These are phyloP conservation scores for Rhynchotus rufescens DNA, from an alignment of 2,797 vertebrate species.

Conservation along the genomic window DNA sequence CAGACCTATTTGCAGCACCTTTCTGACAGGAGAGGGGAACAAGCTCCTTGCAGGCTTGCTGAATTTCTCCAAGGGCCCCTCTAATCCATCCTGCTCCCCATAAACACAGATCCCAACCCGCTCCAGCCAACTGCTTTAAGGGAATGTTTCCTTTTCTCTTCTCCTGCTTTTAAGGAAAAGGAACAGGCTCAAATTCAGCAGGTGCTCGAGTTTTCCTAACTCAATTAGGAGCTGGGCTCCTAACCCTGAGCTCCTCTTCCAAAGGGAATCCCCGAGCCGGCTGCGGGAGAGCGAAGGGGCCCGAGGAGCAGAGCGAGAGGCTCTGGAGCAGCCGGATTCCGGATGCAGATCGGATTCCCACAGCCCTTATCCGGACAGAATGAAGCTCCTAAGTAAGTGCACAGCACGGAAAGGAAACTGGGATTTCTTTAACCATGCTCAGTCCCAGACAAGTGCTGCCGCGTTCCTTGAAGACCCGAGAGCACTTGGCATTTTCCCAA, in stretches of 20 bases:
- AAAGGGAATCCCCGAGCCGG: no score
- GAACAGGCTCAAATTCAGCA: neutral
- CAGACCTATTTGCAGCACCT: neutral
- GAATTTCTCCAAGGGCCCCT: neutral
- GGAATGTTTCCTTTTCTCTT: no score
- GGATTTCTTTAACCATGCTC: neutral
- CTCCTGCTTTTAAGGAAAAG: no score
- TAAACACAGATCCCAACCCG: neutral
- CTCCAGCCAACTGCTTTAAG: neutral
- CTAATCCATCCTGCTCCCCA: neutral
- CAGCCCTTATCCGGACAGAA: neutral
- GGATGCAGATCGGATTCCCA: no score
- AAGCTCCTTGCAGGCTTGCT: neutral
- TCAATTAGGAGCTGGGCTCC: neutral
- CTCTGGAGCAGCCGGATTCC: no score
- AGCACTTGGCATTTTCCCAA: fast-evolving
- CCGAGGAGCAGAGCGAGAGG: no score
- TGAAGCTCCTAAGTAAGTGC: neutral
- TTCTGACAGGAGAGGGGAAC: neutral
- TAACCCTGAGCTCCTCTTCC: no score
- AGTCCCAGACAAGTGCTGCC: neutral
- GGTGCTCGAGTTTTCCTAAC: neutral
- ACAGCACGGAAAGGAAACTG: neutral
- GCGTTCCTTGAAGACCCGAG: neutral
- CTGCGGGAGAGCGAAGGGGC: no score